A percentile compares a stretch with the other conserved stretches of the same genome.
phyloP scores from a whole-genome alignment of 2,113 vertebrate species.

The Microtus ochrogaster region DNA sequence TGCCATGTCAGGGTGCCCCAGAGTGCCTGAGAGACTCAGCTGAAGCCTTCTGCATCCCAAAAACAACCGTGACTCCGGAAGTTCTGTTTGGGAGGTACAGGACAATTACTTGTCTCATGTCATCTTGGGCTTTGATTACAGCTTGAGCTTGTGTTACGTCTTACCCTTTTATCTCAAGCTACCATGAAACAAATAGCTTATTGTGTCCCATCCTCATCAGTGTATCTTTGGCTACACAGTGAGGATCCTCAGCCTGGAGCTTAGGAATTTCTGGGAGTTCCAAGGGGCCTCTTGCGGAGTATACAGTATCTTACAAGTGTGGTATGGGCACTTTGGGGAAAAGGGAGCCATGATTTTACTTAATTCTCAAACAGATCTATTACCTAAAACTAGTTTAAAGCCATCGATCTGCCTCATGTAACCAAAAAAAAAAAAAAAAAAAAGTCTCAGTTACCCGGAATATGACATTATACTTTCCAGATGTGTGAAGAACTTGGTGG shows the following conservation, averaged over 20 bases:
- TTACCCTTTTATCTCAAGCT: constrained; percentile 26
- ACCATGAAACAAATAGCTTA: background rate
- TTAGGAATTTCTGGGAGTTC: background rate
- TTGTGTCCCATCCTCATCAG: background rate
- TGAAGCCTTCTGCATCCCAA: background rate
- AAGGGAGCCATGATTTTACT: constrained; percentile 14
- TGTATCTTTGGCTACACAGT: background rate
- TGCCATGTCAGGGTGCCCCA: background rate
- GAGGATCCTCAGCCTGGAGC: background rate
- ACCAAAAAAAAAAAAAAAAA: constrained; percentile 22
- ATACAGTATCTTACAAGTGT: background rate
- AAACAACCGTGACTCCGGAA: background rate
- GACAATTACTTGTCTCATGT: background rate
- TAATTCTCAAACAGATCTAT: constrained; percentile 34
- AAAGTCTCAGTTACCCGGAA: constrained; percentile 46
- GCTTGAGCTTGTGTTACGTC: background rate
- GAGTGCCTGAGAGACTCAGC: background rate
- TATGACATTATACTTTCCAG: constrained; percentile 46
- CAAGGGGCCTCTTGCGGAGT: background rate
- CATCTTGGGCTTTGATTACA: background rate
- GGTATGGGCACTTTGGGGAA: background rate
- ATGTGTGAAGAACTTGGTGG: background rate
- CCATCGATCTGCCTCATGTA: background rate
- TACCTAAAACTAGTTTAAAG: constrained; percentile 59
- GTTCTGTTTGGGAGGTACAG: background rate